phyloP scores from a whole-genome alignment of 2,113 vertebrate genomes.

The Dicaeum eximium region DNA sequence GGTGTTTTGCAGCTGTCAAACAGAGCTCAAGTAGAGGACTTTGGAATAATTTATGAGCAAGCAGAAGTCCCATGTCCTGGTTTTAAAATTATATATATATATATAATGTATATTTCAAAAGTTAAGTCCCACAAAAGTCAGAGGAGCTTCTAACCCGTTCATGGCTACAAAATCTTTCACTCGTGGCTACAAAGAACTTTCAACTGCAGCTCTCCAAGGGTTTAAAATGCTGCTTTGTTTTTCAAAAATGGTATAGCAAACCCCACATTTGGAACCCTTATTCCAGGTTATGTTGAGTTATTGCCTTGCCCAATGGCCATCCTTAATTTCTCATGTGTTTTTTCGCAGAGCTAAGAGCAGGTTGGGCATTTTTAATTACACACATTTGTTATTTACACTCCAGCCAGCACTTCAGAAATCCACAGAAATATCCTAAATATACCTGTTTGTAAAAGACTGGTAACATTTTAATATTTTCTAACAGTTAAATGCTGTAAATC shows the following conservation, averaged over 20 bases:
- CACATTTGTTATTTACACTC: not conserved
- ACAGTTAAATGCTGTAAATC: not conserved
- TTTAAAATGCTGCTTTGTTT: not conserved
- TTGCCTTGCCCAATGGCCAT: not conserved
- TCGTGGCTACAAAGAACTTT: not conserved
- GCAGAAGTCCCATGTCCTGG: not conserved
- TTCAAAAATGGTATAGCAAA: not conserved
- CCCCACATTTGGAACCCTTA: not conserved
- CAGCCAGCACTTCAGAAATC: not conserved
- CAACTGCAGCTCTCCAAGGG: not conserved
- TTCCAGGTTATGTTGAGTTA: not conserved
- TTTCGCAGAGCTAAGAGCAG: not conserved
- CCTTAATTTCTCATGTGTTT: not conserved
- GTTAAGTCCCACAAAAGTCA: not conserved
- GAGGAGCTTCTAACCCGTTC: not conserved
- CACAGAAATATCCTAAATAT: not conserved
- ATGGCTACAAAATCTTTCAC: not conserved
- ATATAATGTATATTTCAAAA: not conserved
- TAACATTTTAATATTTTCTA: not conserved
- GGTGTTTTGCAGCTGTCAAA: not conserved
- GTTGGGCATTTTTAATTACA: not conserved
- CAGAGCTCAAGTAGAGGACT: not conserved
- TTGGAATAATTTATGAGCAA: not conserved
- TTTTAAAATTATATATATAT: too few species aligned
- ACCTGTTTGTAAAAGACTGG: not conserved